Base-by-base conservation (phyloP, 2,113 vertebrate species). In the Oncorhynchus gorbuscha region DNA sequence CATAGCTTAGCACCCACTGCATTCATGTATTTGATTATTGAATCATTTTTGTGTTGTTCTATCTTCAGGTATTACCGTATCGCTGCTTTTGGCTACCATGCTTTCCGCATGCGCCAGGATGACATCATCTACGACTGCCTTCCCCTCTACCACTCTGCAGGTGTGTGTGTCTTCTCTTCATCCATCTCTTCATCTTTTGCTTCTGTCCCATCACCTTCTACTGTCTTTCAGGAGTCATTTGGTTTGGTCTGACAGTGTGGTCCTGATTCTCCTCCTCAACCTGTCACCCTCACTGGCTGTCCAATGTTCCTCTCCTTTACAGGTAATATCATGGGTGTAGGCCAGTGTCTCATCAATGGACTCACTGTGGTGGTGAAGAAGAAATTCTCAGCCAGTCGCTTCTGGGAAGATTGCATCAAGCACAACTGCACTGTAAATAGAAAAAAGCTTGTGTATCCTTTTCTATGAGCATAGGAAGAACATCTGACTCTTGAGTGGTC, bases 331-430 rank as follows among this genome's bases (percentile, higher is more conserved):
- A 88, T 94, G 86, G 94, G 94, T 0, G 88, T 93, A 0, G 94
- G 94, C 0, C 94, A 94, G 86, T 94, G 93, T 11, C 72, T 94
- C 0, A 62, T 94, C 71, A 90, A 94, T 0, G 94, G 94, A 6
- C 77, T 93, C 72, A 94, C 94, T 0, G 93, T 94, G 14, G 93
- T 94, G 9, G 90, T 94, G 59, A 87, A 90, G 76, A 93, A 81
- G 90, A 94, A 94, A 70, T 94, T 94, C 82, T 94, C 94, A 0
- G 94, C 93, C 81, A 93, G 91, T 70, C 87, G 94, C 79, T 98
- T 98, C 93, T 98, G 97, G 97, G 96, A 98, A 0, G 97, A 98
- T 84, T 98, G 97, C 55, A 86, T 93, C 59, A 94, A 96, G 74
- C 92, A 97, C 89, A 92, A 96, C 85, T 98, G 97, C 90, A 98